Evolutionary conservation across 1,140 invertebrate genomes (phyloP).

Genomic region (Rhopalosiphum maidis): DNA sequence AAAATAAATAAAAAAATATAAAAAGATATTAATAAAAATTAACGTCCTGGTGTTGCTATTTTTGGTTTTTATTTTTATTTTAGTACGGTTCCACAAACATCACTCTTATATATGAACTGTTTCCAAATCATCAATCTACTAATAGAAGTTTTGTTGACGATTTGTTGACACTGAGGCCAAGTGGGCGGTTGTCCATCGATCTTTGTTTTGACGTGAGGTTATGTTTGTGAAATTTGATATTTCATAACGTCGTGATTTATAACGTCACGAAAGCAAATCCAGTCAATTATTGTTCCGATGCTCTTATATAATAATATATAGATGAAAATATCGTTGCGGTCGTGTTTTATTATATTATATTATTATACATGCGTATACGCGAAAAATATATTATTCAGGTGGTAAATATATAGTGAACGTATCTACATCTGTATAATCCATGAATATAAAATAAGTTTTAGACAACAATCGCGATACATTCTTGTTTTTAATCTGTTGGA

Average conservation of each 20-base stretch:
- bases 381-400: not conserved
- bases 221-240: conserved; percentile 22
- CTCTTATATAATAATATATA: not conserved
- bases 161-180: not conserved
- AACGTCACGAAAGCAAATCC: not conserved
- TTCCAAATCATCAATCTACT: not conserved
- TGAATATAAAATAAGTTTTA: too few species aligned
- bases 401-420: not conserved
- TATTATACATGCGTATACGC: too few species aligned
- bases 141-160: conserved; percentile 19
- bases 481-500: too few species aligned
- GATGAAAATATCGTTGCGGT: not conserved
- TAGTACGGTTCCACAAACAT: not conserved
- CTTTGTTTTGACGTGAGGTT: not conserved
- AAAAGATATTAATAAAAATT: not conserved
- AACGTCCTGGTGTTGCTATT: not conserved
- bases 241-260: conserved; percentile 14
- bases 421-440: too few species aligned
- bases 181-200: conserved; percentile 12
- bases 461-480: too few species aligned
- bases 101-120: not conserved
- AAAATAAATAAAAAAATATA: not conserved
- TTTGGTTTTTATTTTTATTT: not conserved
- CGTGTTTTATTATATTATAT: too few species aligned
- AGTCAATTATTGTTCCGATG: not conserved